Conservation (phyloP, 2,797 vertebrate species). For the Petrocephalus schoutedeni region DNA sequence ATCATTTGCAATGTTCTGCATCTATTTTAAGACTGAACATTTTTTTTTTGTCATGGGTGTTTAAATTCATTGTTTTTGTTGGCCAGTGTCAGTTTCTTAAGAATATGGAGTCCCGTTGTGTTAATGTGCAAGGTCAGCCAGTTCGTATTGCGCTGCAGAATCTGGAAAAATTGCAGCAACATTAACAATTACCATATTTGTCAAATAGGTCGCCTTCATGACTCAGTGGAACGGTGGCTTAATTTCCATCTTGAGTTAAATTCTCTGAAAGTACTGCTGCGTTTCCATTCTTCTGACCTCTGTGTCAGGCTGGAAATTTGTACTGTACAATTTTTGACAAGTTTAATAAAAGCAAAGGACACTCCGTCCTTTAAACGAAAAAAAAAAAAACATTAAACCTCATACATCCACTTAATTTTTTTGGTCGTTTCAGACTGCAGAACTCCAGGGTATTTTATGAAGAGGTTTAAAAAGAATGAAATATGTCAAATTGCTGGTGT, state of each 20-base stretch:
- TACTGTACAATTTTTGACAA: slow-evolving; percentile 5
- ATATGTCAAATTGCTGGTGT: neutral
- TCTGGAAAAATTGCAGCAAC: slow-evolving; percentile 6
- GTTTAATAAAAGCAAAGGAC: slow-evolving; percentile 11
- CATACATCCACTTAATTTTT: slow-evolving; percentile 10
- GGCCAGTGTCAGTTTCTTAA: neutral
- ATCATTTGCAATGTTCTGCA: neutral
- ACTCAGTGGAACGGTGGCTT: slow-evolving; percentile 40
- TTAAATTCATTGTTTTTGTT: neutral
- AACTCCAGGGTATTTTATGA: neutral
- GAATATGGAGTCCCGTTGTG: neutral
- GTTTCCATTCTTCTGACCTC: slow-evolving; percentile 39
- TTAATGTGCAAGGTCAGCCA: slow-evolving; percentile 4
- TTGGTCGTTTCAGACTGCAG: neutral
- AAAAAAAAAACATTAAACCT: slow-evolving; percentile 6
- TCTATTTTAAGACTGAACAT: neutral
- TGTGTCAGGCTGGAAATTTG: slow-evolving; percentile 16
- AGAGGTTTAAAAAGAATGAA: neutral
- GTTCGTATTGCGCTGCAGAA: neutral
- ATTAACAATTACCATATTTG: slow-evolving; percentile 32
- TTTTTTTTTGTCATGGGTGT: neutral
- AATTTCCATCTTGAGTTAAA: slow-evolving; percentile 42
- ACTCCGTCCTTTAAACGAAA: neutral
- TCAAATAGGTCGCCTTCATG: slow-evolving; percentile 47
- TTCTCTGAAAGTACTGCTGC: slow-evolving; percentile 35